Conservation (phyloP, 2,113 vertebrate genomes). For the Galbula dea region DNA sequence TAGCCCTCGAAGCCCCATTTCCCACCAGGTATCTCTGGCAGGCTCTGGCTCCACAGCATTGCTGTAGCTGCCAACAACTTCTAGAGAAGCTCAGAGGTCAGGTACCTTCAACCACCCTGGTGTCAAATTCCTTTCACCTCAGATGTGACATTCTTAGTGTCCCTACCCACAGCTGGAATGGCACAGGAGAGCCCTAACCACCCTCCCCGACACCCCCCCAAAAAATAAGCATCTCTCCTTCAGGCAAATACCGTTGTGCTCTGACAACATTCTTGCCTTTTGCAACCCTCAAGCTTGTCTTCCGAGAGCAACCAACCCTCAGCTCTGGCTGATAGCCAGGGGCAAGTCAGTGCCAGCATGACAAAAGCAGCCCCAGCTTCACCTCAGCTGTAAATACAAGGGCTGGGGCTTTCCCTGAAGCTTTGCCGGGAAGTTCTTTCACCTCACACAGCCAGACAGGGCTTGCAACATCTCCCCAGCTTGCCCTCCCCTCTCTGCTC, state of each 20-base stretch:
- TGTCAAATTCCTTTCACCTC: background rate
- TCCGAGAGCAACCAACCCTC: background rate
- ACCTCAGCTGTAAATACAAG: background rate
- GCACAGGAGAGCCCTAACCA: background rate
- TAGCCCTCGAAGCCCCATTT: background rate
- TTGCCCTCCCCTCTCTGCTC: background rate
- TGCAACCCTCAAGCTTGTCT: background rate
- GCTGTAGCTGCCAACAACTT: background rate
- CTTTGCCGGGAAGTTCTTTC: constrained; percentile 25
- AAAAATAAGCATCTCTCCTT: background rate
- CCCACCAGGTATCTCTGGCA: rapidly evolving
- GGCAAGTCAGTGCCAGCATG: background rate
- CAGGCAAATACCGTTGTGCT: background rate
- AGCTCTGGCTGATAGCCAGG: background rate
- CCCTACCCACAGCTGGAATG: background rate
- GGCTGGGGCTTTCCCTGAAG: constrained; percentile 48
- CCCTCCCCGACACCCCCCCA: no score
- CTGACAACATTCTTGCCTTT: background rate
- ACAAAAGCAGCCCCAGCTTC: constrained; percentile 20
- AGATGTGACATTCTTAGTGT: background rate
- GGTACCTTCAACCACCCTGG: no score
- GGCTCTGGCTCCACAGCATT: background rate
- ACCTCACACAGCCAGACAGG: background rate
- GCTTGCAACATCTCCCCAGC: constrained; percentile 30
- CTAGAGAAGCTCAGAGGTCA: background rate